Evolutionary conservation across 2,113 vertebrate species (phyloP), one percentile per base, ranked within the genome.

Genomic region (Thalassarche chlororhynchos): DNA sequence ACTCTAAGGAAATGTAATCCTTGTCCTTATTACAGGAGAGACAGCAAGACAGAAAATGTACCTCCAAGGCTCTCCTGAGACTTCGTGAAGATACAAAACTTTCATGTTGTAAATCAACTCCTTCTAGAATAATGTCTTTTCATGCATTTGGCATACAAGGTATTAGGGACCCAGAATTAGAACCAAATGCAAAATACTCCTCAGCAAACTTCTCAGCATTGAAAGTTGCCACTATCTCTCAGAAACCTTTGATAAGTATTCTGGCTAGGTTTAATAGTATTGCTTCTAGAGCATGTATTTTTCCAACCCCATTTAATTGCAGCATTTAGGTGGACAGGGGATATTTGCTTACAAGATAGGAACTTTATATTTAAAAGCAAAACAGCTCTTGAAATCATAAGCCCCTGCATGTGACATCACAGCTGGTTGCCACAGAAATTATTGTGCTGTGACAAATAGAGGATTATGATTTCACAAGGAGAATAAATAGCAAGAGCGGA

Each of bases 61-160:
- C 91, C 97, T 98, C 87, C 77, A 83, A 95, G 92, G 51, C 94
- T 98, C 95, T 97, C 68, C 12, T 32, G 75, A 97, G 96, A 97
- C 54, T 98, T 98, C 70, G 3, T 51, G 58, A 96, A 80, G 62
- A 68, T 65, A 79, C 52, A 82, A 89, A 98, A 98, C 96, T 98
- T 98, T 98, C 95, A 98, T 93, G 83, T 96, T 52, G 86, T 96
- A 98, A 98, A 97, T 95, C 85, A 97, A 95, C 94, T 97, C 98
- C 98, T 98, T 98, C 98, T 98, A 97, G 95, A 97, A 96, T 61
- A 72, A 70, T 26, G 38, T 74, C 61, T 96, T 98, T 77, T 95
- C 75, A 93, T 85, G 72, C 77, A 84, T 90, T 95, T 94, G 92
- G 54, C 87, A 94, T 78, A 78, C 86, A 94, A 75, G 42, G 42